These are phyloP conservation scores for Idaea aversata DNA, from an alignment of 2,888 invertebrate genomes.

Conservation along the genomic window DNA sequence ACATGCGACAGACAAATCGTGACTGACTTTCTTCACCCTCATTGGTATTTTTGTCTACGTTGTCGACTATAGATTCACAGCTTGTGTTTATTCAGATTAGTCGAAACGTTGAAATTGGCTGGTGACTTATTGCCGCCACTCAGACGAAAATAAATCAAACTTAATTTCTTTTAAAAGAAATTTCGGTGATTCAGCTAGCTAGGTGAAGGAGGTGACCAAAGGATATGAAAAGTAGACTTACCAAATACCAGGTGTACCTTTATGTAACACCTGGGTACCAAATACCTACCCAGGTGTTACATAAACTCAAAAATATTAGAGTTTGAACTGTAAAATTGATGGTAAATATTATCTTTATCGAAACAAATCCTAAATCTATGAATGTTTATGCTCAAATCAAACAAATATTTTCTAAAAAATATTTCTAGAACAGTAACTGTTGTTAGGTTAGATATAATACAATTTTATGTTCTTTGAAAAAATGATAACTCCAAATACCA, in stretches of 20 bases:
- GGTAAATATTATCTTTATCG: no score
- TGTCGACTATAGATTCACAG: constrained; percentile 33
- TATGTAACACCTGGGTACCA: no score
- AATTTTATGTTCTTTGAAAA: not conserved
- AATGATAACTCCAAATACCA: constrained; percentile 39
- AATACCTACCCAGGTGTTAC: no score
- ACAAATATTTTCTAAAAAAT: not conserved
- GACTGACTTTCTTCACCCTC: constrained; percentile 52
- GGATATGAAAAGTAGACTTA: not conserved
- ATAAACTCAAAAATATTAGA: no score
- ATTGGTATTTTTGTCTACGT: constrained; percentile 66
- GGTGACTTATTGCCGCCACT: constrained; percentile 40
- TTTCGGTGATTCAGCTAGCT: not conserved
- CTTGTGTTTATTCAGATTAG: constrained; percentile 72
- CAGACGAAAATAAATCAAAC: not conserved
- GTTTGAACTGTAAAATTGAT: no score
- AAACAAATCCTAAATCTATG: no score
- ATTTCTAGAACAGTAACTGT: not conserved
- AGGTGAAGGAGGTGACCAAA: not conserved
- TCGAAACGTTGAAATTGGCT: constrained; percentile 67
- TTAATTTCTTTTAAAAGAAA: constrained; percentile 17
- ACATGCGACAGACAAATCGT: constrained; percentile 54
- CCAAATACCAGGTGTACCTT: no score
- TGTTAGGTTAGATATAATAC: not conserved
- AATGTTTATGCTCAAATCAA: no score